Base-by-base conservation (phyloP, 2,888 invertebrate genomes). In the Calameuta filiformis region DNA sequence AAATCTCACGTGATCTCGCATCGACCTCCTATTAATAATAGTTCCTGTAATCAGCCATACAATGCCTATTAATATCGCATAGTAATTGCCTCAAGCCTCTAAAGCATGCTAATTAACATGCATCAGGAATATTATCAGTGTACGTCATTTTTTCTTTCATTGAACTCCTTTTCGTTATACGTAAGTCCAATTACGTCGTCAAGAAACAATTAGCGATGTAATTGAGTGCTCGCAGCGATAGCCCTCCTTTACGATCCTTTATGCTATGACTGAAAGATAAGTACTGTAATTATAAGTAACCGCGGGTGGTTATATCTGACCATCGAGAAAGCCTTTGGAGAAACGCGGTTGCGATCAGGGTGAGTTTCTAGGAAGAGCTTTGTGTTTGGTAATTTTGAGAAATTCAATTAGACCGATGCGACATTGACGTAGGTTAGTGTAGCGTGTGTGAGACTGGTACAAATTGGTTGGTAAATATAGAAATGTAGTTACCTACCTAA, bases 181-280 rank as follows among this genome's bases (percentile, higher is more conserved):
- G 40, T 56, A 69, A 69, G 35, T 73, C 79, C 79, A 81, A 82
- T 83, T 83, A 81, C 56, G 80, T 82, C 81, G 82, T 85, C 83
- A 82, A 81, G 79, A 82, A 81, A 80, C 79, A 82, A 84, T 82
- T 82, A 83, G 78, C 79, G 56, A 56, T 75, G 78, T 79, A 82
- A 84, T 82, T 79, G 73, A 73, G 56, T 56, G 56, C 56, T 56
- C 56, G 56, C 56, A 56, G 56, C 56, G 23, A 56, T 9, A 1
- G 23, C 56, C 56, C 56, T 23, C 56, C 56, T 56, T 56, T 56
- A 56, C 4, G 56, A 56, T 56, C 56, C 56, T 56, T 56, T 23
- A 56, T 56, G 23, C 56, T 56, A 56, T 2, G 56, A 56, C 56
- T 23, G 56, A 56, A 15, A 56, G 56, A 56, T 23, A 56, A 56